Base-by-base conservation (phyloP, 2,113 vertebrate genomes). In the Carassius gibelio region DNA sequence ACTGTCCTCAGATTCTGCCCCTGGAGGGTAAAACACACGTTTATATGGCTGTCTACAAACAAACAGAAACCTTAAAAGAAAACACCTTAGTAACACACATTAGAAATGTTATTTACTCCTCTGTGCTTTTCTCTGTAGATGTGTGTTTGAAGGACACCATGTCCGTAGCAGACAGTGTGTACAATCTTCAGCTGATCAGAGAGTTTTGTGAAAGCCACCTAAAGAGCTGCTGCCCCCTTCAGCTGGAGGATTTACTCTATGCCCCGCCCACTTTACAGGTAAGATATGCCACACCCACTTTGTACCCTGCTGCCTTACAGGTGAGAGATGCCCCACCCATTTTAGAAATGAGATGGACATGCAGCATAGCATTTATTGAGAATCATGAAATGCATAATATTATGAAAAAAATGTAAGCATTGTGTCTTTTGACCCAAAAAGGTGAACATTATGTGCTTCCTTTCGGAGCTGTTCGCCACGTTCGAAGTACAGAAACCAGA, bases 81-180 rank as follows among this genome's bases (percentile, higher is more conserved):
- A 69, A 69, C 30, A 36, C 17, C 4, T 3, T 26, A 26, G 26
- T 26, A 26, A 26, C 34, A 71, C 1, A 4, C 19, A 38, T 10
- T 19, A 69, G 13, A 52, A 21, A 66, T 81, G 52, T 30, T 2
- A 21, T 3, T 75, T 14, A 30, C 55, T 61, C 11, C 1, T 78
- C 8, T 79, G 50, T 55, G 5, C 75, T 30, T 80, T 14, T 57
- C 36, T 82, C 50, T 87, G 42, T 64, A 98, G 96, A 97, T 61
- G 96, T 97, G 72, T 97, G 96, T 88, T 92, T 97, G 91, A 98
- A 97, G 94, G 97, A 97, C 91, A 97, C 96, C 84, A 97, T 98
- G 97, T 97, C 96, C 0, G 95, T 97, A 88, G 95, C 97, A 0
- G 96, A 98, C 94, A 97, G 96, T 88, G 89, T 98, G 34, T 97